phyloP scores from a whole-genome alignment of 2,888 invertebrate genomes.

The Latrodectus elegans region DNA sequence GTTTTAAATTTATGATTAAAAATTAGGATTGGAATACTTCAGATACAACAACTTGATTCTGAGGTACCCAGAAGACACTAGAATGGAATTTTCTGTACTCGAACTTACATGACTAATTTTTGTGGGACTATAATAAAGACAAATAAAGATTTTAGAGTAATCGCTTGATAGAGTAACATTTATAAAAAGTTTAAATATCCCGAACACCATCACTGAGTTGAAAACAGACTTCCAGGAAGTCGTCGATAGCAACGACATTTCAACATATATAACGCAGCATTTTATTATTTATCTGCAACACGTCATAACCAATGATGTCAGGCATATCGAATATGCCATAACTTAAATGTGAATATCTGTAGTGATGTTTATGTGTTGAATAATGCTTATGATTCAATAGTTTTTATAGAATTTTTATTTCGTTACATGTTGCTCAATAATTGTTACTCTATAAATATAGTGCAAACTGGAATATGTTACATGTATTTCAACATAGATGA shows the following conservation, averaged over 20 bases:
- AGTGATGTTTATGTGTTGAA: slow-evolving; percentile 10
- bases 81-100: too few species aligned
- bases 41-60: too few species aligned
- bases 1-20: too few species aligned
- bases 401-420: not conserved
- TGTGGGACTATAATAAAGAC: too few species aligned
- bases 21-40: too few species aligned
- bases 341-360: not conserved
- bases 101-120: too few species aligned
- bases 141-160: too few species aligned
- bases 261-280: not conserved
- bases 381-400: not conserved
- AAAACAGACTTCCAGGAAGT: not conserved
- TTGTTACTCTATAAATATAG: not conserved
- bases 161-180: too few species aligned
- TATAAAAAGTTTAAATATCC: too few species aligned
- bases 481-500: too few species aligned
- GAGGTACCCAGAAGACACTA: too few species aligned
- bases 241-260: not conserved
- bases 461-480: not conserved
- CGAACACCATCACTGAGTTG: not conserved
- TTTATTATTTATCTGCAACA: not conserved
- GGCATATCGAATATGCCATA: slow-evolving; percentile 1
- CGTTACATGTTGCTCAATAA: not conserved
- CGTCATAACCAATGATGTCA: not conserved